Evolutionary conservation across 2,888 invertebrate species (phyloP).

Genomic region (Drosophila tanythrix): DNA sequence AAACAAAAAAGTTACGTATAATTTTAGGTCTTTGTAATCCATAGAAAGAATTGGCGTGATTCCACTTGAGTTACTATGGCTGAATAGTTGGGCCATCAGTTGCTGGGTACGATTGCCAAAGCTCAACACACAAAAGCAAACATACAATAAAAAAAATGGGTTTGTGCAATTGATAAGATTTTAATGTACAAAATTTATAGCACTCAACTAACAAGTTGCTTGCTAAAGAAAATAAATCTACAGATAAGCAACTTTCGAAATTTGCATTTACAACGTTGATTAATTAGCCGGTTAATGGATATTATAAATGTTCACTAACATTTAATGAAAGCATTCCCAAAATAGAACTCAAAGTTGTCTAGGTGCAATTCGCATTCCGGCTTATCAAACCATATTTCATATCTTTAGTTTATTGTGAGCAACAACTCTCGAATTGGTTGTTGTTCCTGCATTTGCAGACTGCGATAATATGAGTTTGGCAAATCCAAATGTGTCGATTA

Average conservation of each 20-base stretch:
- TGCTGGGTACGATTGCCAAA: constrained; percentile 24
- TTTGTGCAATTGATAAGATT: constrained; percentile 58
- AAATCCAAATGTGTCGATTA: constrained; percentile 62
- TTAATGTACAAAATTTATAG: constrained; percentile 29
- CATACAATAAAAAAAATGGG: constrained; percentile 20
- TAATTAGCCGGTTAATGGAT: not conserved
- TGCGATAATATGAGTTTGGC: constrained; percentile 27
- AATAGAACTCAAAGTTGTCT: constrained; percentile 17
- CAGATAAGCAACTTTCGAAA: not conserved
- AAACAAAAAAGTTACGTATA: not conserved
- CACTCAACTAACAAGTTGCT: not conserved
- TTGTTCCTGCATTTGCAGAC: constrained; percentile 12
- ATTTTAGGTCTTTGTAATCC: not conserved
- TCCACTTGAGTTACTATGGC: not conserved
- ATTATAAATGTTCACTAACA: not conserved
- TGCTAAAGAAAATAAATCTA: not conserved
- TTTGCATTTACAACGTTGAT: not conserved
- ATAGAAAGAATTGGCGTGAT: not conserved
- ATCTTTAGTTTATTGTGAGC: constrained; percentile 36
- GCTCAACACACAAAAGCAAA: constrained; percentile 4
- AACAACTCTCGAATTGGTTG: not conserved
- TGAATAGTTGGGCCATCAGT: not conserved
- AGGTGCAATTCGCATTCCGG: constrained; percentile 53
- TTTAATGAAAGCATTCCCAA: constrained; percentile 11
- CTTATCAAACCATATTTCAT: constrained; percentile 69